Evolutionary conservation across 2,797 vertebrate species (phyloP), one percentile per base, ranked within the genome.

Genomic region (Odontamblyopus rebecca): DNA sequence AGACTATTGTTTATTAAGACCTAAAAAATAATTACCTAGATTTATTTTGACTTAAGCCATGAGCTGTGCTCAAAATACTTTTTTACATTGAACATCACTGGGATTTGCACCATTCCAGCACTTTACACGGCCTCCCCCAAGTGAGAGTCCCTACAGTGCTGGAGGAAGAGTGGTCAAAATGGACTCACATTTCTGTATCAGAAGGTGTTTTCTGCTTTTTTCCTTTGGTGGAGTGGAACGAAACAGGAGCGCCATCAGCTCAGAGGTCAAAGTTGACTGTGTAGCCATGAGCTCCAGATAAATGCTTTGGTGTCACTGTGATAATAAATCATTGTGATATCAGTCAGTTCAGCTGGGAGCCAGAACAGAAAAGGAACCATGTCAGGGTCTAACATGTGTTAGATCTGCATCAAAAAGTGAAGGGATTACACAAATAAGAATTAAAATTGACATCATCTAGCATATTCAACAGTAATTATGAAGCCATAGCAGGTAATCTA

Each of bases 291-390:
- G 48, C 2, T 64, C 62, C 32, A 38, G 13, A 77, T 63, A 60
- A 7, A 70, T 68, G 57, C 19, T 63, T 54, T 48, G 41, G 63
- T 70, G 11, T 60, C 19, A 15, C n/a, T n/a, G 26, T 41, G 19
- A 41, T 51, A 68, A 56, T 30, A 11, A 61, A 68, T 70, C 50
- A 78, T 71, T 72, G 67, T 38, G 19, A 35, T 70, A 54, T 73
- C n/a, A 30, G 26, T 19, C 53, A 67, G 72, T 87, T 86, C 74
- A 82, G 11, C 57, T 6, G 9, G 38, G 79, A 72, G 74, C 74
- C 61, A 76, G 53, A 6, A 57, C 60, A 78, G 70, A 75, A 76
- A 50, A 59, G 50, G 73, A 75, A 75, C 11, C 50, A 69, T 50
- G 4, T 61, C 18, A 5, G 75, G 61, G 59, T 32, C 13, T 48